A percentile compares a stretch with the other conserved stretches of the same genome.
These are phyloP conservation scores for Idaea biselata DNA, from an alignment of 2,888 invertebrate genomes.

Conservation along the genomic window DNA sequence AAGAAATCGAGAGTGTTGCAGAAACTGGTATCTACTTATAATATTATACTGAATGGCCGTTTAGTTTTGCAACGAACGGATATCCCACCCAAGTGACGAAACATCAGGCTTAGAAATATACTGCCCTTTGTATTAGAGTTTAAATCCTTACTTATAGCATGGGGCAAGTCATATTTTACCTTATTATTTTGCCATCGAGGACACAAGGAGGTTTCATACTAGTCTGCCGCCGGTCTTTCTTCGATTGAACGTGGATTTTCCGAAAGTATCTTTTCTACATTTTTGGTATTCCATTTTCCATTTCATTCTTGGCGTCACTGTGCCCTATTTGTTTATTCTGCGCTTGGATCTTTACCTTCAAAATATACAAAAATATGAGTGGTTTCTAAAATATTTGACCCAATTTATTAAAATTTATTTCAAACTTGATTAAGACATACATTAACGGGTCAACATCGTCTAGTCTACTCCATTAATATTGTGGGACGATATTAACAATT, in stretches of 20 bases:
- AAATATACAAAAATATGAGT: not conserved
- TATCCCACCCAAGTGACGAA: not conserved
- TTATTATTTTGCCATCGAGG: too few species aligned
- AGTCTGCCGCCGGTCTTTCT: too few species aligned
- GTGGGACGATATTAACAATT: slow-evolving; percentile 29
- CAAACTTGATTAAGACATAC: slow-evolving; percentile 15
- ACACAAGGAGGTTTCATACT: too few species aligned
- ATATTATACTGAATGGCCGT: not conserved
- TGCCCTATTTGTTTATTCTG: too few species aligned
- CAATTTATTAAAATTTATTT: slow-evolving; percentile 4
- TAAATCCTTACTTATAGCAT: not conserved
- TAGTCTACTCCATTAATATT: slow-evolving; percentile 17
- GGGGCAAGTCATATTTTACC: too few species aligned
- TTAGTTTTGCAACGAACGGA: not conserved
- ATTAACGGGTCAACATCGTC: slow-evolving; percentile 11
- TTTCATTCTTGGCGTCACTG: too few species aligned
- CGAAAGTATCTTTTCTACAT: too few species aligned
- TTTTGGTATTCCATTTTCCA: too few species aligned
- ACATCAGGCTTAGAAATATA: not conserved
- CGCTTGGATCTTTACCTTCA: not conserved
- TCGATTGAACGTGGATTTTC: too few species aligned
- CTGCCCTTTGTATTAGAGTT: not conserved
- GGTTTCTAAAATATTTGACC: not conserved
- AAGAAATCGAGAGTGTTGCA: not conserved
- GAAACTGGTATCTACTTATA: not conserved